A percentile compares a stretch with the other conserved stretches of the same genome.
Conservation (phyloP, 2,797 vertebrate genomes). For the Micromesistius poutassou region DNA sequence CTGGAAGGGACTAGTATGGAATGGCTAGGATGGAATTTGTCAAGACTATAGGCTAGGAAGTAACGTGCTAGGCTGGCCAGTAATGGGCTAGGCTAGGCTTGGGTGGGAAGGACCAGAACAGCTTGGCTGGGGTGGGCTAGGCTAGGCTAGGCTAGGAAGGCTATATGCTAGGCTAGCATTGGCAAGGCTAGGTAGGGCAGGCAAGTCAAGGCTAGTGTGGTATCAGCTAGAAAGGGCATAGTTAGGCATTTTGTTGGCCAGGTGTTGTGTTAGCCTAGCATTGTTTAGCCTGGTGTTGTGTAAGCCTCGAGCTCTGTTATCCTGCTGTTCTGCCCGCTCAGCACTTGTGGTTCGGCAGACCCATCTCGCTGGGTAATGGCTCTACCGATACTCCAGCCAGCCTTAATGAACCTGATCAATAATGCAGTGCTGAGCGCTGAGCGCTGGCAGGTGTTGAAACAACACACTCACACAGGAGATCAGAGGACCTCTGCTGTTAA, state of each 20-base stretch:
- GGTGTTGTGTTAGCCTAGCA: too few relatives aligned
- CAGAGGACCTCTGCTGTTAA: slow-evolving; percentile 8
- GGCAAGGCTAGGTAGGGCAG: not conserved
- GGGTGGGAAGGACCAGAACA: not conserved
- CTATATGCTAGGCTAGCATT: not conserved
- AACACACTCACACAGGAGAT: slow-evolving; percentile 25
- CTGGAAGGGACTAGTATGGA: too few relatives aligned
- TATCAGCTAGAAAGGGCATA: not conserved
- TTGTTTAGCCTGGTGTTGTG: too few relatives aligned
- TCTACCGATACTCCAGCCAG: slow-evolving; percentile 38
- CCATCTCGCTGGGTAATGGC: slow-evolving; percentile 33
- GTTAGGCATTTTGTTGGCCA: too few relatives aligned
- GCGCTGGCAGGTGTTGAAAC: slow-evolving; percentile 35
- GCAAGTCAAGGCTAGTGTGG: not conserved
- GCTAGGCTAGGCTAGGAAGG: not conserved
- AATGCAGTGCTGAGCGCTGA: too few relatives aligned
- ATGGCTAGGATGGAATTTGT: too few relatives aligned
- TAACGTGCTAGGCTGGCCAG: not conserved
- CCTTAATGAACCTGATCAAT: slow-evolving; percentile 59
- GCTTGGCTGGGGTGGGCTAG: not conserved
- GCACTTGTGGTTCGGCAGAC: slow-evolving; percentile 25
- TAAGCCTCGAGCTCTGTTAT: too few relatives aligned
- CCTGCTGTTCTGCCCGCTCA: slow-evolving; percentile 34
- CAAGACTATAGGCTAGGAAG: not conserved
- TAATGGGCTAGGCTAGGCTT: too few relatives aligned